A percentile compares a stretch with the other conserved stretches of the same genome.
These are phyloP conservation scores for Chaetodon auriga DNA, from an alignment of 2,113 vertebrate species.

Conservation along the genomic window DNA sequence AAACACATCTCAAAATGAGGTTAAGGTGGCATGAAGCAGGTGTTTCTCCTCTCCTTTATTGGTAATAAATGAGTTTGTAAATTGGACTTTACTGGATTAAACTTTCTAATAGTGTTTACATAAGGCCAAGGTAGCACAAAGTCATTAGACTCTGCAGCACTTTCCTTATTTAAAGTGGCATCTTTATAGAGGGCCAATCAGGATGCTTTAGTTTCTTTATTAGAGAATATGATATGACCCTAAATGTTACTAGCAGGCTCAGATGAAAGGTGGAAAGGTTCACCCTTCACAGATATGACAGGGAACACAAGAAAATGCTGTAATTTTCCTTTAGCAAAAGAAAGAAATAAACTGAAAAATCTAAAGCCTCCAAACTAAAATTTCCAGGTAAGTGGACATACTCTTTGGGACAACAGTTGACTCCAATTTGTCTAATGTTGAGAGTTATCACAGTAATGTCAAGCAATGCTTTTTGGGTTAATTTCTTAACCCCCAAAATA, in stretches of 20 bases:
- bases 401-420: background rate
- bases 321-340: background rate
- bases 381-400: background rate
- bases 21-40: conserved; percentile 76
- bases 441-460: background rate
- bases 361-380: background rate
- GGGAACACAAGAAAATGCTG: background rate
- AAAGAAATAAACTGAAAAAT: background rate
- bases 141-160: conserved; percentile 23
- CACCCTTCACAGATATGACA: conserved; percentile 10
- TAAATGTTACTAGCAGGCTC: conserved; percentile 60
- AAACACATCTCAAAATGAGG: conserved; percentile 65
- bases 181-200: conserved; percentile 63
- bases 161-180: conserved; percentile 57
- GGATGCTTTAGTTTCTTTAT: conserved; percentile 57
- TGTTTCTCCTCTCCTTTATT: conserved; percentile 79
- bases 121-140: conserved; percentile 59
- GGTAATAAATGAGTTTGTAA: conserved; percentile 83
- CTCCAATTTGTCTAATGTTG: background rate
- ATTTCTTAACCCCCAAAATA: background rate
- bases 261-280: conserved; percentile 27
- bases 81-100: conserved; percentile 81
- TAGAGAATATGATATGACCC: conserved; percentile 44
- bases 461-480: background rate
- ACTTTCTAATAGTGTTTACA: conserved; percentile 76